Percentiles rank a stretch among this genome's conserved stretches.
These are phyloP conservation scores for Hemitrygon akajei DNA, from an alignment of 2,797 vertebrate genomes.

Conservation along the genomic window DNA sequence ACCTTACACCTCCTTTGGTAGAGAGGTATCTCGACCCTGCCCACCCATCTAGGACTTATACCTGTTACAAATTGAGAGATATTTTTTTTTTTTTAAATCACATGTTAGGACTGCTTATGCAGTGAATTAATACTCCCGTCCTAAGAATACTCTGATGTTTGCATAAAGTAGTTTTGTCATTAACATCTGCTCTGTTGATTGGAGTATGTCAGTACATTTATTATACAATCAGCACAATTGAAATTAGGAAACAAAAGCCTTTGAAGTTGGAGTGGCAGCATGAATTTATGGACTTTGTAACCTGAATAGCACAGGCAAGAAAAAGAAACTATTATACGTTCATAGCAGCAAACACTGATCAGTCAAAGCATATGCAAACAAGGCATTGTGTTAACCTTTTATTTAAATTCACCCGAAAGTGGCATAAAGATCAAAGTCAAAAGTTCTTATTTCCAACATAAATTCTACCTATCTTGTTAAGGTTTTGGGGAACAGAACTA, in stretches of 20 bases:
- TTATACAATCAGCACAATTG: background rate
- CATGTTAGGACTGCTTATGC: background rate
- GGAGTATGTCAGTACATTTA: background rate
- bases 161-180: background rate
- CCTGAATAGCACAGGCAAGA: slow-evolving; percentile 8
- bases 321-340: background rate
- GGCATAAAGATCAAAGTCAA: background rate
- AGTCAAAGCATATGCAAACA: slow-evolving; percentile 21
- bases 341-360: slow-evolving; percentile 1
- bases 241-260: background rate
- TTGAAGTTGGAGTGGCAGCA: background rate
- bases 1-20: too few relatives aligned
- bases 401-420: background rate
- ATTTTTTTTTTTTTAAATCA: background rate
- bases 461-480: background rate
- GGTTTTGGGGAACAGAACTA: background rate
- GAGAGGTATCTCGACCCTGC: too few relatives aligned
- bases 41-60: background rate
- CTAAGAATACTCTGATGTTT: background rate
- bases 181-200: background rate
- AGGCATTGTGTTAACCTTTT: background rate
- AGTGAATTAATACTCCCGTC: background rate
- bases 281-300: slow-evolving; percentile 33
- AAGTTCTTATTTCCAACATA: slow-evolving; percentile 8
- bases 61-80: background rate